Base-by-base conservation (phyloP, 2,113 vertebrate genomes). In the Parus major region DNA sequence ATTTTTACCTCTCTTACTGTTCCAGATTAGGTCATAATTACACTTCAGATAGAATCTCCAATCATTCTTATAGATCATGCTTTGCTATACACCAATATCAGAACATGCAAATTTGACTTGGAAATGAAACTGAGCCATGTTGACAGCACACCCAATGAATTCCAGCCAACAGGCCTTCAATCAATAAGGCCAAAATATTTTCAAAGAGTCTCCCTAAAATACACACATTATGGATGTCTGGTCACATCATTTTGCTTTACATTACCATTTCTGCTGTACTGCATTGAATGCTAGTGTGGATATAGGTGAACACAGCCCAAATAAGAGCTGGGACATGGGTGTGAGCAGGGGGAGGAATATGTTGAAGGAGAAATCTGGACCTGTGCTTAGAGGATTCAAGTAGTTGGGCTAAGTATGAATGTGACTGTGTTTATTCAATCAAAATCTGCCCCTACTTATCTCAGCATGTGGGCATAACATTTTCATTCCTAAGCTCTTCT, bases 121-220 rank as follows among this genome's bases (percentile, higher is more conserved):
- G 18, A 68, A 81, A 80, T 24, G 8, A 66, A 66, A 56, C 29
- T 47, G 29, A 70, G 27, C 19, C 22, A 61, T 0, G 0, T 22
- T 0, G 0, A 47, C 9, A 70, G 20, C 24, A 53, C 12, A 21
- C 3, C 2, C 27, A 27, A 49, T 21, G 9, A 55, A 86, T 35
- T 70, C 19, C 46, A 82, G 5, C 11, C 33, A 65, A 69, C 14
- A 60, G 35, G 6, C 9, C 59, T 44, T 57, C 21, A 35, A 20
- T 35, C 15, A 22, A 36, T 19, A 10, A 1, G 2, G 22, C 4
- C 14, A 64, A 78, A 69, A 55, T 64, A n/a, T 44, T 73, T 78
- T 50, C 28, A 31, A 39, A 39, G 2, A 68, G 6, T 4, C 1
- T 11, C 11, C 3, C 5, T 76, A 68, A 76, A 76, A 57, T 15